Percentiles rank a stretch among this genome's conserved stretches.
Conservation (phyloP, 2,113 vertebrate genomes). For the Gnathonemus echidnorhynchus region DNA sequence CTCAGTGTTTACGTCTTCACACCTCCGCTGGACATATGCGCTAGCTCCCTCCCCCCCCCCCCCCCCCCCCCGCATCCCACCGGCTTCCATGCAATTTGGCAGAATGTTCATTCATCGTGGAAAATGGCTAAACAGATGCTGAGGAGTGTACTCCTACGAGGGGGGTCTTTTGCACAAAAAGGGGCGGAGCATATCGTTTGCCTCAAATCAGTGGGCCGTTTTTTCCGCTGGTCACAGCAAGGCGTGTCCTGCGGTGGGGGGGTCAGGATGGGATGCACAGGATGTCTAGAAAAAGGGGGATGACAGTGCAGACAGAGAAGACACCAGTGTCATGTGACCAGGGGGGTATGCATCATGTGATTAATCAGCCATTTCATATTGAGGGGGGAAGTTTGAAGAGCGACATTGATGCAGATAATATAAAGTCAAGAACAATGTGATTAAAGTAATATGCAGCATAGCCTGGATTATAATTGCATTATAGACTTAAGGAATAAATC, state of each 20-base stretch:
- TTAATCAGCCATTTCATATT: not conserved
- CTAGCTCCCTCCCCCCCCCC: not conserved
- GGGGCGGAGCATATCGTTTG: not conserved
- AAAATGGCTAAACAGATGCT: not conserved
- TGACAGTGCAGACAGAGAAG: not conserved
- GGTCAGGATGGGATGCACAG: not conserved
- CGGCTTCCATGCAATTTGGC: not conserved
- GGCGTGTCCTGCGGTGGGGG: not conserved
- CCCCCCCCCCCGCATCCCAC: not conserved
- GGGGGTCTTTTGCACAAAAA: not conserved
- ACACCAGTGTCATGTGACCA: not conserved
- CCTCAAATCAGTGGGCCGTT: not conserved
- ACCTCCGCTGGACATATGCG: not conserved
- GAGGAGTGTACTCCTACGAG: not conserved
- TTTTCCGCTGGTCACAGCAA: not conserved
- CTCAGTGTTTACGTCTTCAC: not conserved
- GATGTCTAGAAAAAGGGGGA: not conserved
- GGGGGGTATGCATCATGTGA: not conserved
- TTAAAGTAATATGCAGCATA: not conserved
- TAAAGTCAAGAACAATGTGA: not conserved
- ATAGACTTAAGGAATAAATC: not conserved
- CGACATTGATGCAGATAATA: not conserved
- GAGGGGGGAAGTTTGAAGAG: not conserved
- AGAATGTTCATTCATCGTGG: not conserved
- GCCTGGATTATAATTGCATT: not conserved